Percentiles rank a stretch among this genome's conserved stretches.
Conservation (phyloP, 2,797 vertebrate species). For the Leucoraja ocellata region DNA sequence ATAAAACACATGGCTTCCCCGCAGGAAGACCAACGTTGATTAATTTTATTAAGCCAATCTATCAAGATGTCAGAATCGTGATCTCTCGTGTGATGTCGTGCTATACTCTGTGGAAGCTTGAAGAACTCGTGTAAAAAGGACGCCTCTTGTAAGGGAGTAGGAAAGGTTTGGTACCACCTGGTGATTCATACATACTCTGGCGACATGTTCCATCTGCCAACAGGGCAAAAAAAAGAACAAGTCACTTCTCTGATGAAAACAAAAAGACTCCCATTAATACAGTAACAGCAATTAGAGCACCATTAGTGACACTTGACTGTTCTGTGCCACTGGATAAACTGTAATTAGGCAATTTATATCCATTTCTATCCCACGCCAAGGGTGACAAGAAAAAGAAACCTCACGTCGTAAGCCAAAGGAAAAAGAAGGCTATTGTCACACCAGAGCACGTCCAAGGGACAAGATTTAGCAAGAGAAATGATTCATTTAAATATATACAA, state of each 20-base stretch:
- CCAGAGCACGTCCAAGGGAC: not conserved
- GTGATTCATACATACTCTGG: not conserved
- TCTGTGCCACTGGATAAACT: constrained; percentile 1
- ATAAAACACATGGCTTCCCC: not conserved
- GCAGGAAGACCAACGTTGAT: not conserved
- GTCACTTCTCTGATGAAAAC: not conserved
- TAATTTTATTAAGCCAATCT: not conserved
- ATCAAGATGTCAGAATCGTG: not conserved
- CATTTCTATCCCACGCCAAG: not conserved
- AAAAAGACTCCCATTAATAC: not conserved
- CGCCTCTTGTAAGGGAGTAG: too few species aligned
- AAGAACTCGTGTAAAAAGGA: not conserved
- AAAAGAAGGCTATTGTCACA: not conserved
- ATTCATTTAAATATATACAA: not conserved
- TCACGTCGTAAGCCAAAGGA: not conserved
- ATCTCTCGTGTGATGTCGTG: not conserved
- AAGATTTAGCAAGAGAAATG: not conserved
- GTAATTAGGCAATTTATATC: constrained; percentile 9
- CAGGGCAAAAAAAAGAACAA: not conserved
- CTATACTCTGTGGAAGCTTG: not conserved
- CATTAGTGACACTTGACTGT: not conserved
- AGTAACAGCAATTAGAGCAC: not conserved
- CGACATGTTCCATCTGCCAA: not conserved
- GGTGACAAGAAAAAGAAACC: not conserved
- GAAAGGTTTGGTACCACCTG: not conserved